These are phyloP conservation scores for Mythimna ferrago DNA, from an alignment of 2,888 invertebrate genomes.

Conservation along the genomic window DNA sequence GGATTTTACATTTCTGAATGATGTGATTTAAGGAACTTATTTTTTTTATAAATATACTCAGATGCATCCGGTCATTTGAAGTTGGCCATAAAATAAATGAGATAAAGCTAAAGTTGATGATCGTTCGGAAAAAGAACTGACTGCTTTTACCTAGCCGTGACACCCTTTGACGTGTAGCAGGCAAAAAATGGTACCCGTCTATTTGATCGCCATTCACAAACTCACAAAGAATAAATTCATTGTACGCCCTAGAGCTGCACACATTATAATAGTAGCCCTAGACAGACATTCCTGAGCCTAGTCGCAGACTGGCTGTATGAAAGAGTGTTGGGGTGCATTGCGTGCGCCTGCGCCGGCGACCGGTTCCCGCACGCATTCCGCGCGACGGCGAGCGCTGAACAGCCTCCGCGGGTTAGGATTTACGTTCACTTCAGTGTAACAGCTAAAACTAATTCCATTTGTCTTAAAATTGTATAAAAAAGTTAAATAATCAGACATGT, in stretches of 20 bases:
- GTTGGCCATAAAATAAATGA: not conserved
- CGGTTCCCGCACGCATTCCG: constrained; percentile 65
- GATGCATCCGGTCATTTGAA: not conserved
- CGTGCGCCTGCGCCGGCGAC: constrained; percentile 53
- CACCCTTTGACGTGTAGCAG: not conserved
- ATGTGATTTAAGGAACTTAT: not conserved
- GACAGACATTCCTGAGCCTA: constrained; percentile 44
- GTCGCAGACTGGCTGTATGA: constrained; percentile 47
- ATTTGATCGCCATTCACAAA: not conserved
- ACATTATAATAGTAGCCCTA: constrained; percentile 17
- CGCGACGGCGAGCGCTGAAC: constrained; percentile 27
- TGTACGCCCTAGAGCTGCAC: constrained; percentile 6
- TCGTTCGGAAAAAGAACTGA: not conserved
- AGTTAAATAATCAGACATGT: no score
- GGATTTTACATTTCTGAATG: not conserved
- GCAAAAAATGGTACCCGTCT: not conserved
- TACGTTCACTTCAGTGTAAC: constrained; percentile 27
- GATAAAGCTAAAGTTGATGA: not conserved
- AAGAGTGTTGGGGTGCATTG: constrained; percentile 55
- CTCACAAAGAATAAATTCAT: not conserved
- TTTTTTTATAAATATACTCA: not conserved
- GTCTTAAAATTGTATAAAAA: no score
- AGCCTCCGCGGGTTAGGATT: constrained; percentile 30
- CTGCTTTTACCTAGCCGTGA: not conserved
- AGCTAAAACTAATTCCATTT: not conserved